phyloP scores from a whole-genome alignment of 35 echinoderm and acorn worm species.

The Hemicentrotus pulcherrimus region DNA sequence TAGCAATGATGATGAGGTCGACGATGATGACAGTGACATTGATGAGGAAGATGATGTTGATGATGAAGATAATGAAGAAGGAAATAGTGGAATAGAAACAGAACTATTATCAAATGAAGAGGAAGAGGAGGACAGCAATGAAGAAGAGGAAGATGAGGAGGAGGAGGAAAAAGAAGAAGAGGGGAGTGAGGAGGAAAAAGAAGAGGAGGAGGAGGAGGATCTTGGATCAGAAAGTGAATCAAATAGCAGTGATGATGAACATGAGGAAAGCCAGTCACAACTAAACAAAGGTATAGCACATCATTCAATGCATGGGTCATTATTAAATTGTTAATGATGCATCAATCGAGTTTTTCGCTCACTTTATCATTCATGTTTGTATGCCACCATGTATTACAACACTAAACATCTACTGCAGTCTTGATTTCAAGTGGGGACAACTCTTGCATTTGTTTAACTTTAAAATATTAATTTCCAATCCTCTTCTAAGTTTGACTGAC shows the following conservation, averaged over 20 bases:
- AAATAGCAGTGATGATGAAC: conserved; percentile 41
- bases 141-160: conserved; percentile 34
- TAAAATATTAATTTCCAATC: background rate
- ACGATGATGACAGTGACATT: background rate
- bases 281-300: background rate
- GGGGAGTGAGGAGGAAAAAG: conserved; percentile 29
- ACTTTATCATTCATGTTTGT: background rate
- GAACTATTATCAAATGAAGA: background rate
- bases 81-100: background rate
- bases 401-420: background rate
- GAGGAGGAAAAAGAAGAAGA: conserved; percentile 51
- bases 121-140: conserved; percentile 39
- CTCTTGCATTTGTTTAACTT: background rate
- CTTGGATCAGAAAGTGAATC: conserved; percentile 12
- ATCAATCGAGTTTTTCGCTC: background rate
- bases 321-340: background rate
- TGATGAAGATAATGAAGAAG: background rate
- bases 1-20: background rate
- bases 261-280: conserved; percentile 25
- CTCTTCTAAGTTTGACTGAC: background rate
- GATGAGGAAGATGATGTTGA: background rate
- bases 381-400: background rate
- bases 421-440: too few species aligned
- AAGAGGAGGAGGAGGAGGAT: conserved; percentile 54
- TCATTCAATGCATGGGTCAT: background rate